Percentiles rank a stretch among this genome's conserved stretches.
Conservation (phyloP, 2,888 invertebrate species). For the Scelioninae gen. 1 region DNA sequence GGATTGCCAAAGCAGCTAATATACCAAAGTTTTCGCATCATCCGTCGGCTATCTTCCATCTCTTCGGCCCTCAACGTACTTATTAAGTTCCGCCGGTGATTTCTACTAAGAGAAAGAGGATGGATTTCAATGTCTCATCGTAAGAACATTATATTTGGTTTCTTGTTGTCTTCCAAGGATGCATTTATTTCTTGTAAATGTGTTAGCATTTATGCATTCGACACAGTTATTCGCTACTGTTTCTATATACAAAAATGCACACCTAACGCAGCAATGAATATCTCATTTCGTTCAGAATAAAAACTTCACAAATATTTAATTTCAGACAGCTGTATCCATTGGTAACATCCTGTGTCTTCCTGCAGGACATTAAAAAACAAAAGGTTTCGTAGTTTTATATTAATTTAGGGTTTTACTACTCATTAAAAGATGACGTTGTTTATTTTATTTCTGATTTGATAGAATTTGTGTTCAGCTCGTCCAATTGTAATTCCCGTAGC, state of each 20-base stretch:
- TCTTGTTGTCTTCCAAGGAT: slow-evolving; percentile 49
- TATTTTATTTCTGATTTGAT: slow-evolving; percentile 46
- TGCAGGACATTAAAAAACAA: slow-evolving; percentile 9
- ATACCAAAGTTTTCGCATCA: slow-evolving; percentile 84
- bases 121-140: slow-evolving; percentile 68
- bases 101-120: slow-evolving; percentile 75
- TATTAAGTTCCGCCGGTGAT: slow-evolving; percentile 83
- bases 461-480: too few relatives aligned
- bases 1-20: slow-evolving; percentile 83
- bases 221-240: slow-evolving; percentile 43
- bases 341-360: slow-evolving; percentile 15
- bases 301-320: slow-evolving; percentile 45
- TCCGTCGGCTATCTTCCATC: slow-evolving; percentile 81
- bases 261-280: slow-evolving; percentile 19
- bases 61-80: slow-evolving; percentile 81
- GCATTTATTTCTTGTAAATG: slow-evolving; percentile 45
- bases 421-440: slow-evolving; percentile 26
- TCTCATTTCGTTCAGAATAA: not conserved
- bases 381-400: slow-evolving; percentile 1
- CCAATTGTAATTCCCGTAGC: slow-evolving; percentile 36
- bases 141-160: slow-evolving; percentile 64
- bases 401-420: slow-evolving; percentile 18
- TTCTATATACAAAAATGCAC: slow-evolving; percentile 19
- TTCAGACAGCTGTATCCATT: slow-evolving; percentile 21
- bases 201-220: slow-evolving; percentile 1